Percentiles rank a stretch among this genome's conserved stretches.
Evolutionary conservation across 37 sponge, comb jelly and placozoan species (phyloP).

Genomic region (Theonella swinhoei): DNA sequence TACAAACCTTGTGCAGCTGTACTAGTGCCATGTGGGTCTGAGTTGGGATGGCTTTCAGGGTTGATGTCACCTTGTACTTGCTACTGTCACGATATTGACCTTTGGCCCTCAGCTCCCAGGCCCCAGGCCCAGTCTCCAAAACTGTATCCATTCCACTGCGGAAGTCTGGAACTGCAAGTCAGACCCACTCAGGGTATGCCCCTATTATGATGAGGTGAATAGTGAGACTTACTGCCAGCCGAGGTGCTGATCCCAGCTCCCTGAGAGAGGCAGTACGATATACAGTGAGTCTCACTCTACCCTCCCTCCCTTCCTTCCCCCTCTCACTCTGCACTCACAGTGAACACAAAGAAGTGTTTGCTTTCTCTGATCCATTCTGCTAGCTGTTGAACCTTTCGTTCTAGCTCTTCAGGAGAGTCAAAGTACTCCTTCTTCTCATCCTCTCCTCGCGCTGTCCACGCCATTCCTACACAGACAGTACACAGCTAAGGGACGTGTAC

Average conservation of each 20-base stretch:
- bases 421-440: conserved; percentile 73
- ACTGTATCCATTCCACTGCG: conserved; percentile 81
- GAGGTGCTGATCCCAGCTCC: conserved; percentile 83
- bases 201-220: background rate
- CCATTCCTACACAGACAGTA: conserved; percentile 55
- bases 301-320: background rate
- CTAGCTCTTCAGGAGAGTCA: conserved; percentile 67
- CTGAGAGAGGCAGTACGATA: conserved; percentile 13
- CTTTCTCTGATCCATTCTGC: conserved; percentile 59
- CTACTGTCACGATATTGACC: background rate
- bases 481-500: too few species aligned
- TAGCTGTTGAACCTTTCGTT: conserved; percentile 50
- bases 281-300: too few species aligned
- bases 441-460: conserved; percentile 50
- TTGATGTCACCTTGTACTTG: conserved; percentile 7
- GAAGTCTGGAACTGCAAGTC: conserved; percentile 73
- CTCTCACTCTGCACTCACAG: conserved; percentile 27
- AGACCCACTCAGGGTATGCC: background rate
- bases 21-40: conserved; percentile 83
- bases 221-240: conserved; percentile 73
- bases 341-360: conserved; percentile 72
- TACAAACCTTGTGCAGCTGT: conserved; percentile 48
- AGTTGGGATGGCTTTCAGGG: conserved; percentile 69
- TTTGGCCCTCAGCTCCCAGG: conserved; percentile 73
- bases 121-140: conserved; percentile 74